Conservation (phyloP, 2,888 invertebrate genomes). For the Panorpa germanica region DNA sequence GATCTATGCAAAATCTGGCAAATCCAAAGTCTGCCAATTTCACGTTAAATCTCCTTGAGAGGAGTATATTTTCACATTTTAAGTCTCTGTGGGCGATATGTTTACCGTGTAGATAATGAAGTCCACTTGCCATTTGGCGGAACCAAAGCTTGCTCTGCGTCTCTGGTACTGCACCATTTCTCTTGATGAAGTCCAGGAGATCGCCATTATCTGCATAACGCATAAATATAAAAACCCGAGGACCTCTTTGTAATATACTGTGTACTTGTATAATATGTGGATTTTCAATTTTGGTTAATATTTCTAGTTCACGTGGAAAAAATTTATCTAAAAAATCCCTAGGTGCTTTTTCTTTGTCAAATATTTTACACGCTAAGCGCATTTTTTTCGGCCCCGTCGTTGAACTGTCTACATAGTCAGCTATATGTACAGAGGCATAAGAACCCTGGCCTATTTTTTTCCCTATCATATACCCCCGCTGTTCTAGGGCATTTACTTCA, state of each 20-base stretch:
- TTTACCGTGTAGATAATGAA: slow-evolving; percentile 66
- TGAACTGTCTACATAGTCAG: slow-evolving; percentile 56
- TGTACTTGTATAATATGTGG: slow-evolving; percentile 81
- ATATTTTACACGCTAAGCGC: slow-evolving; percentile 76
- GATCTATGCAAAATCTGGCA: slow-evolving; percentile 60
- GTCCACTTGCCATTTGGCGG: slow-evolving; percentile 63
- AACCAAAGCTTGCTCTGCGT: slow-evolving; percentile 71
- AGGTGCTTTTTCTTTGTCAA: slow-evolving; percentile 77
- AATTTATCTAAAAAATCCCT: slow-evolving; percentile 81
- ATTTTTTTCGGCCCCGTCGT: slow-evolving; percentile 41
- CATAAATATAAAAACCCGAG: slow-evolving; percentile 80
- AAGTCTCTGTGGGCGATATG: slow-evolving; percentile 80
- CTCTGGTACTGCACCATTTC: slow-evolving; percentile 57
- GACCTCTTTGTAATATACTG: slow-evolving; percentile 65
- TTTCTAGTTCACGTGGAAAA: slow-evolving; percentile 82
- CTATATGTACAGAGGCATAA: slow-evolving; percentile 77
- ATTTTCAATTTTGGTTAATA: slow-evolving; percentile 75
- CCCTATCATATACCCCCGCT: slow-evolving; percentile 66
- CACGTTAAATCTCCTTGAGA: slow-evolving; percentile 69
- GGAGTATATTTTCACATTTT: slow-evolving; percentile 83
- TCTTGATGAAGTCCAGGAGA: slow-evolving; percentile 64
- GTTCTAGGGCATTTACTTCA: slow-evolving; percentile 68
- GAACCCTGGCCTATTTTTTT: slow-evolving; percentile 83
- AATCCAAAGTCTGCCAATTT: slow-evolving; percentile 92
- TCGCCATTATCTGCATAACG: slow-evolving; percentile 83